Base-by-base conservation (phyloP, 1,140 invertebrate species). In the Zeugodacus cucurbitae region DNA sequence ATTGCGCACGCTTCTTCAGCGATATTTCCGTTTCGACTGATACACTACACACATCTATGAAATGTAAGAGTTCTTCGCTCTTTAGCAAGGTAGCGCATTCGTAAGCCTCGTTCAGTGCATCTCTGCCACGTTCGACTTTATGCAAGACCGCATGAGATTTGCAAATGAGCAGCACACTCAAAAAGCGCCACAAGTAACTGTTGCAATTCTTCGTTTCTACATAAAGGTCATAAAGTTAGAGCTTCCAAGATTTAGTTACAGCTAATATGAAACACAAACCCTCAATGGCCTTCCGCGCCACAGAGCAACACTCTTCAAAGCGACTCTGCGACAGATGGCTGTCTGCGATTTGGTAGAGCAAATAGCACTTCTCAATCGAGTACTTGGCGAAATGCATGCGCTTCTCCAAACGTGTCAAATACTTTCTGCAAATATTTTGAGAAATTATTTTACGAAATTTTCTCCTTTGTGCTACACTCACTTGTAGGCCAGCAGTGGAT, bases 301-400 rank as follows among this genome's bases (percentile, higher is more conserved):
- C 89, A 0, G 89, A 92, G 32, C 89, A 88, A 82, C 37, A 93
- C 82, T 34, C 90, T 90, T 70, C 89, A 29, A 90, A 91, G 59
- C 89, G 90, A 59, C 90, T 90, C 54, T 90, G 88, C 4, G 59
- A 32, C 59, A 93, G 41, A n/a, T 92, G 90, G 22, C 64, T 58
- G 5, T 90, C 88, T 57, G 92, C 91, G 48, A 93, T 88, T 88
- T 93, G 92, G 44, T 92, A 90, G 2, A 91, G 87, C n/a, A 93
- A 67, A 88, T 93, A 93, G 26, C 90, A 90, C 11, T 90, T 89
- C 14, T 93, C 92, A 8, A 93, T 92, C 0, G 90, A 89, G 20
- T 90, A 89, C 2, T 78, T 89, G 8, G 92, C 89, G 78, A 91
- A 93, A 6, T 88, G 8, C 10, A 93, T 87, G 0, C 92, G 91